Evolutionary conservation across 2,888 invertebrate species (phyloP), one percentile per base, ranked within the genome.

Genomic region (Caenorhabditis panamensis): DNA sequence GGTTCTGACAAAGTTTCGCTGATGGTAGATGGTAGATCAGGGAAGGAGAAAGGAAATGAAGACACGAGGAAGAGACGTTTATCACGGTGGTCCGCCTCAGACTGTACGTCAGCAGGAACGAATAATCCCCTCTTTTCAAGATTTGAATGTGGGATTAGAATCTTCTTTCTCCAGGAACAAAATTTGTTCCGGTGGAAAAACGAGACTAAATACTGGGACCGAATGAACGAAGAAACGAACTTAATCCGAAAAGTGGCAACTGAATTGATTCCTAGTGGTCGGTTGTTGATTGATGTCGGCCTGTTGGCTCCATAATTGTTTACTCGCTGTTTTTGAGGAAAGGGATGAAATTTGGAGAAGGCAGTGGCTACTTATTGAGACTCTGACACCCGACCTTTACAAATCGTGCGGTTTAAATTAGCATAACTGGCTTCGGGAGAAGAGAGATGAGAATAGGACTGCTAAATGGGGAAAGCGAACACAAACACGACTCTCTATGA

Each of bases 221-320:
- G 26, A 44, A 28, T n/a, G n/a, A n/a, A n/a, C n/a, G n/a, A n/a
- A n/a, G n/a, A n/a, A n/a, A 62, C 51, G 58, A 71, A 53, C 62
- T 51, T 71, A 71, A 71, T 71, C 71, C 71, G 71, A 71, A 71
- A 71, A 71, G 53, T 71, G 62, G 68, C 24, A 37, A 31, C 13
- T 53, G 26, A 28, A 61, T 59, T 69, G 61, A 69, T 69, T 69
- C 58, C 51, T 69, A 51, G 68, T 51, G 2, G 47, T 61, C 28
- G 37, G 61, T 69, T 69, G 61, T 69, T 61, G 69, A 69, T 61
- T 61, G 51, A 69, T 61, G 69, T 41, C 37, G 41, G 49, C 68
- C 31, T 4, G 22, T 22, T 49, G 16, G 28, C 28, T 53, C 41
- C 18, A 26, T 61, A 61, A 59, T 59, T 69, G 68, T 69, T 69